Evolutionary conservation across 2,888 invertebrate genomes (phyloP).

Genomic region (Theretra japonica): DNA sequence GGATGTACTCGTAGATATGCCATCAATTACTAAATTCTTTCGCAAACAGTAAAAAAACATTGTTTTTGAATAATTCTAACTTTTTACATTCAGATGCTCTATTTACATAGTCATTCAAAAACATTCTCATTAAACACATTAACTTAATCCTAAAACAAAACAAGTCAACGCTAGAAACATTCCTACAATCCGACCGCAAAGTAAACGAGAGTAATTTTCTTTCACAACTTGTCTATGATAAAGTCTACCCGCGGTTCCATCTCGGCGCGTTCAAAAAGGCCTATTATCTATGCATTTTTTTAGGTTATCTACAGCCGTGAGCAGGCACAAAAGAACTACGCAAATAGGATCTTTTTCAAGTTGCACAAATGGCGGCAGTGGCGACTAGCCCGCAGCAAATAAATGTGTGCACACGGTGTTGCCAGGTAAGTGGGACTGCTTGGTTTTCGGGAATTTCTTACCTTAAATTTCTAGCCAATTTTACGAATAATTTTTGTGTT

Average conservation of each 20-base stretch:
- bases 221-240: neutral
- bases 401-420: conserved; percentile 19
- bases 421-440: neutral
- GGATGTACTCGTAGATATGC: no score
- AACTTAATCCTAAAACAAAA: neutral
- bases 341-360: conserved; percentile 25
- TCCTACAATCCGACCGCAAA: neutral
- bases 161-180: neutral
- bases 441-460: neutral
- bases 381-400: conserved; percentile 33
- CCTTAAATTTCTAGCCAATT: neutral
- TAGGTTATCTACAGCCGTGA: conserved; percentile 23
- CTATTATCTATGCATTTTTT: conserved; percentile 17
- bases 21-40: no score
- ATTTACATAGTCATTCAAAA: no score
- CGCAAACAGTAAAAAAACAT: no score
- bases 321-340: conserved; percentile 36
- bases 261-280: conserved; percentile 1
- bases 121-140: no score
- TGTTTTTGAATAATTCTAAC: no score
- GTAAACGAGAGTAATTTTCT: neutral
- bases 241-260: neutral
- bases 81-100: no score
- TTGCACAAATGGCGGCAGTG: conserved; percentile 18
- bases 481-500: neutral